These are phyloP conservation scores for Mesorhabditis belari DNA, from an alignment of 2,888 invertebrate genomes.

Conservation along the genomic window DNA sequence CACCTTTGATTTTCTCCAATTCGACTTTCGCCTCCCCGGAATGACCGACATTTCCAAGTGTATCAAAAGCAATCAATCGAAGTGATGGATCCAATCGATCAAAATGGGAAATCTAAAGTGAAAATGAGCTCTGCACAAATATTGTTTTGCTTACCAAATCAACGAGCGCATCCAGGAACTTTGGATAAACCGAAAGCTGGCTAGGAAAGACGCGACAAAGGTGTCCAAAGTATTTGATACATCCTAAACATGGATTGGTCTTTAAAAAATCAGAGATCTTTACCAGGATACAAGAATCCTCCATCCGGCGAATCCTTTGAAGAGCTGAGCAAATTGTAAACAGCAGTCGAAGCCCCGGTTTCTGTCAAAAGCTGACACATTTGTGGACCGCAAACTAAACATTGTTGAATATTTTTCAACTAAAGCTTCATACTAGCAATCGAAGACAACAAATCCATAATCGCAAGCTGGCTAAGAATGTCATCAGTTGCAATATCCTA, in stretches of 20 bases:
- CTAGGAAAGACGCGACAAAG: not conserved
- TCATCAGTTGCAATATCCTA: not conserved
- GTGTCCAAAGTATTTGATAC: not conserved
- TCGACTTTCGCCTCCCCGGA: not conserved
- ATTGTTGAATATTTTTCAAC: not conserved
- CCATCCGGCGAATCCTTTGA: not conserved
- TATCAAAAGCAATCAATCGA: not conserved
- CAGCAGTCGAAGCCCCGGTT: not conserved
- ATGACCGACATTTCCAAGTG: not conserved
- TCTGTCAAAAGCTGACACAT: not conserved
- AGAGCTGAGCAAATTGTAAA: not conserved
- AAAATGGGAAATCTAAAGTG: not conserved
- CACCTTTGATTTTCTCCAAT: not conserved
- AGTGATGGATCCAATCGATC: not conserved
- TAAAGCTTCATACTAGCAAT: not conserved
- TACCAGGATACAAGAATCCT: not conserved
- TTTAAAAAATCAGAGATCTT: not conserved
- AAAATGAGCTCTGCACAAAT: no score
- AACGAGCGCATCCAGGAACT: not conserved
- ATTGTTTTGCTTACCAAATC: not conserved
- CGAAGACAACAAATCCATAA: not conserved
- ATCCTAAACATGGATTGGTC: not conserved
- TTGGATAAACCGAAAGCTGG: not conserved
- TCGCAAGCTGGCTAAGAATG: not conserved
- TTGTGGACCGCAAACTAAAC: not conserved